A percentile compares a stretch with the other conserved stretches of the same genome.
phyloP scores from a whole-genome alignment of 2,113 vertebrate species.

The Pteronura brasiliensis region DNA sequence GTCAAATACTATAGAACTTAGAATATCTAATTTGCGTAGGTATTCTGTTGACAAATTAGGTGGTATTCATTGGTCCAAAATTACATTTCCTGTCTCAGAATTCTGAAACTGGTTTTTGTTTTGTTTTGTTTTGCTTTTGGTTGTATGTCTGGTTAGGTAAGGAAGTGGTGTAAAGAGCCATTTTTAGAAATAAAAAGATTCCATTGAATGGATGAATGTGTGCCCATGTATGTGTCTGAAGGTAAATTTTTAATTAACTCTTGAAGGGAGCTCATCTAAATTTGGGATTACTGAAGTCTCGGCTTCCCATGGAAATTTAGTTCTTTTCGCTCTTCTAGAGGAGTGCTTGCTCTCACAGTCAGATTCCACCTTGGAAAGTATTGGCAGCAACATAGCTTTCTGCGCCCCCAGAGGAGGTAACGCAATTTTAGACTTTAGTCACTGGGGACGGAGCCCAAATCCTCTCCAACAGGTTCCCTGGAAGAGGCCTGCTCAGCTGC shows the following conservation, averaged over 20 bases:
- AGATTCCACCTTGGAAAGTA: neutral
- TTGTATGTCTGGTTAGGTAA: neutral
- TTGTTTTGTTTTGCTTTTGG: neutral
- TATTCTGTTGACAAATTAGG: neutral
- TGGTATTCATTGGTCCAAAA: neutral
- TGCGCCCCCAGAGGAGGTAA: neutral
- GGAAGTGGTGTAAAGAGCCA: neutral
- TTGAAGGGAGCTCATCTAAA: neutral
- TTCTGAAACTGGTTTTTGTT: neutral
- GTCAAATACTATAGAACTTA: neutral
- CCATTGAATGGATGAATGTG: neutral
- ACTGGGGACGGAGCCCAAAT: neutral
- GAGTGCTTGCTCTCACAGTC: neutral
- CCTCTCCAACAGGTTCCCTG: neutral
- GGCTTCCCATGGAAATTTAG: neutral
- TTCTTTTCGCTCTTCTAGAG: neutral
- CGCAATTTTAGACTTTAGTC: constrained; percentile 21
- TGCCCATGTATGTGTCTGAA: neutral
- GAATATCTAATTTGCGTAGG: neutral
- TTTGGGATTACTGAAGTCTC: neutral
- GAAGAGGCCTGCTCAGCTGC: neutral
- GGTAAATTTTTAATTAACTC: constrained; percentile 22
- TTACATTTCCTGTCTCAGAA: neutral
- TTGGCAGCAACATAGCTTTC: constrained; percentile 2
- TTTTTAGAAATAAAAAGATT: constrained; percentile 26